A percentile compares a stretch with the other conserved stretches of the same genome.
Conservation (phyloP, 2,888 invertebrate species). For the Oxyscelio sp. region DNA sequence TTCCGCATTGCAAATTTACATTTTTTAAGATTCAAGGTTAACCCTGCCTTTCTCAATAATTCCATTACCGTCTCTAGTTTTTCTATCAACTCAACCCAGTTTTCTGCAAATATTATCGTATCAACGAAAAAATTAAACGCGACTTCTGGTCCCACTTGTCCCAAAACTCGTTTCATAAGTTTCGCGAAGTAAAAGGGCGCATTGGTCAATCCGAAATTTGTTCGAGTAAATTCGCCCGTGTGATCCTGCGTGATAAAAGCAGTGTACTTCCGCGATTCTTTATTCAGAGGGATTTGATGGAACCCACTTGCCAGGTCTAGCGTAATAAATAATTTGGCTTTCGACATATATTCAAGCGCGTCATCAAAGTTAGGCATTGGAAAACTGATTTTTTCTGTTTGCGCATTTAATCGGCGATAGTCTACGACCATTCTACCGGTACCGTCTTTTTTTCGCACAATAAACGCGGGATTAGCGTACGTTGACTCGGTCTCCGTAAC, state of each 20-base stretch:
- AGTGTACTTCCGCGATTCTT: neutral
- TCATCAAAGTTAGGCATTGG: conserved; percentile 11
- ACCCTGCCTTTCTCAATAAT: neutral
- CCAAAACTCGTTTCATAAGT: neutral
- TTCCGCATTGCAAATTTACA: neutral
- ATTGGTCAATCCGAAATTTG: neutral
- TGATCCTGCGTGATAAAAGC: conserved; percentile 1
- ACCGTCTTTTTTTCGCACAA: too few species aligned
- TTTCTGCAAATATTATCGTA: neutral
- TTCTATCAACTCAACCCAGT: neutral
- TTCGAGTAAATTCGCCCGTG: neutral
- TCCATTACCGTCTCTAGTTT: neutral
- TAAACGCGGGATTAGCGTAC: too few species aligned
- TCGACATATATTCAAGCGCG: too few species aligned
- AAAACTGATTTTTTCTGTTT: too few species aligned
- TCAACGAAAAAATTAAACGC: neutral
- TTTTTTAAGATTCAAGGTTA: neutral
- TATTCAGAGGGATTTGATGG: neutral
- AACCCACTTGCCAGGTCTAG: conserved; percentile 8
- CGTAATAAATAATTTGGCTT: neutral
- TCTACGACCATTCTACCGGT: too few species aligned
- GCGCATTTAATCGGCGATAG: too few species aligned
- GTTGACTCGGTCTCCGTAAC: too few species aligned
- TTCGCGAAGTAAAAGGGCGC: conserved; percentile 9
- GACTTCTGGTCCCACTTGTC: neutral